Percentiles rank a stretch among this genome's conserved stretches.
These are phyloP conservation scores for Anguilla marmorata DNA, from an alignment of 2,797 vertebrate genomes.

Conservation along the genomic window DNA sequence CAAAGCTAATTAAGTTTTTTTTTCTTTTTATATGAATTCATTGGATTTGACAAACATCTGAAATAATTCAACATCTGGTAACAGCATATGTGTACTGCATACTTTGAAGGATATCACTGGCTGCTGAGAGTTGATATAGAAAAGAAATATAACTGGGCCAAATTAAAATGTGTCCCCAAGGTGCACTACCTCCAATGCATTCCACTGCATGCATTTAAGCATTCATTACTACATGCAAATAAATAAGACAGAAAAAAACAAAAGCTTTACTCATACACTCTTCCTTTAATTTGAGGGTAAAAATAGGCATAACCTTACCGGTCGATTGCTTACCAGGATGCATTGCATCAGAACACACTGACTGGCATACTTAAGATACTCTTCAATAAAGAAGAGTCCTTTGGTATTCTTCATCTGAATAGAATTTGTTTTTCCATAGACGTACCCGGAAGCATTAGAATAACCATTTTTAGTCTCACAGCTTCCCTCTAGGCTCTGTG, in stretches of 20 bases:
- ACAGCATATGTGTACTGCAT: background rate
- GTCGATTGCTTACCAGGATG: background rate
- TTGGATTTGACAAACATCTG: background rate
- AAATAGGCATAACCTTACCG: background rate
- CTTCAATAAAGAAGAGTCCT: background rate
- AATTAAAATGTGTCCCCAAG: background rate
- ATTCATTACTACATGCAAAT: background rate
- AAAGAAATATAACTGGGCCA: background rate
- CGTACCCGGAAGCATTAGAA: background rate
- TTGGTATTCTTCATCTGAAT: slow-evolving; percentile 23
- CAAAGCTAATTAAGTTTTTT: background rate
- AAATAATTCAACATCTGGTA: background rate
- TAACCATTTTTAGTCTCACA: background rate
- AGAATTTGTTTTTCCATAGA: slow-evolving; percentile 17
- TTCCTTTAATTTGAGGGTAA: background rate
- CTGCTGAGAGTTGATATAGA: background rate
- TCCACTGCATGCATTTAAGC: background rate
- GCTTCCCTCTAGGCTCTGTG: background rate
- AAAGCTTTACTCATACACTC: background rate
- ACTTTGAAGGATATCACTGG: background rate
- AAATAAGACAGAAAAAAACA: background rate
- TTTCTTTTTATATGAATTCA: background rate
- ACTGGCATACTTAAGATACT: background rate
- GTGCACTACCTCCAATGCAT: background rate
- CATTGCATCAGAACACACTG: background rate